These are phyloP conservation scores for zebrafish (Danio rerio) DNA, from an alignment of 2,113 vertebrate species.

Conservation along the genomic window DNA sequence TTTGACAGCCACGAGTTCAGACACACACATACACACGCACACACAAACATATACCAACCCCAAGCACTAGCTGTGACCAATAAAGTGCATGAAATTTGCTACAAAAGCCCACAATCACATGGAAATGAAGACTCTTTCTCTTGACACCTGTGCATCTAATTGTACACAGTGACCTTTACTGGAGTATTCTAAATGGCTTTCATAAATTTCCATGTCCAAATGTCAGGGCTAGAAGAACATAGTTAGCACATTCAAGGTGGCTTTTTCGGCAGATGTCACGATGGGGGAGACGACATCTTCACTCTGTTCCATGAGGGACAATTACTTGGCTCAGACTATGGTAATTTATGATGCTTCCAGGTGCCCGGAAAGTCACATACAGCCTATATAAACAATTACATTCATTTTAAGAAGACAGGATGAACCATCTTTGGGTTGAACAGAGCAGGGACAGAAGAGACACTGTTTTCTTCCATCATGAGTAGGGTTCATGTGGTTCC, in stretches of 20 bases:
- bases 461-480: neutral
- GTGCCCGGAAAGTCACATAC: slow-evolving; percentile 9
- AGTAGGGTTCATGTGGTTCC: neutral
- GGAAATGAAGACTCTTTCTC: slow-evolving; percentile 36
- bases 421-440: neutral
- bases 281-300: slow-evolving; percentile 19
- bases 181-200: slow-evolving; percentile 60
- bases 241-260: slow-evolving; percentile 29
- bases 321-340: slow-evolving; percentile 25
- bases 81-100: slow-evolving; percentile 16
- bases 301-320: slow-evolving; percentile 20
- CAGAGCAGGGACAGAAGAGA: neutral
- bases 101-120: slow-evolving; percentile 57
- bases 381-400: slow-evolving; percentile 25
- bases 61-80: slow-evolving; percentile 4
- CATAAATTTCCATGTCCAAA: slow-evolving; percentile 67
- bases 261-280: slow-evolving; percentile 29
- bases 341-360: slow-evolving; percentile 24
- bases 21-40: neutral
- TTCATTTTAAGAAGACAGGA: neutral
- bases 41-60: neutral
- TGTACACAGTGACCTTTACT: slow-evolving; percentile 68
- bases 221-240: slow-evolving; percentile 68
- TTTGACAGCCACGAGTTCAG: neutral
- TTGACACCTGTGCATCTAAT: slow-evolving; percentile 57